Conservation (phyloP, 2,113 vertebrate species). For the Saguinus midas region DNA sequence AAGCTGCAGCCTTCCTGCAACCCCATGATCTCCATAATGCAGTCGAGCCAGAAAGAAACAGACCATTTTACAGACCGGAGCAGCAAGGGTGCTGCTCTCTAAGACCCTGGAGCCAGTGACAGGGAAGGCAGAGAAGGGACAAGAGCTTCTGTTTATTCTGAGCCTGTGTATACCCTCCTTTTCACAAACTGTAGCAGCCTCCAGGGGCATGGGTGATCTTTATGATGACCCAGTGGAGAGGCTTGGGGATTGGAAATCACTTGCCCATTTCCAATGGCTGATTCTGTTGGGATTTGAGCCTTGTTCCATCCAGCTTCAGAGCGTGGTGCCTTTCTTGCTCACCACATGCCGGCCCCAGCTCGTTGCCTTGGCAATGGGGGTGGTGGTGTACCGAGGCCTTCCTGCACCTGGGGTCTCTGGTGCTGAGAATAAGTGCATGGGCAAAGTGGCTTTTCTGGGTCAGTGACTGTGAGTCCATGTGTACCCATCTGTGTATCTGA, state of each 20-base stretch:
- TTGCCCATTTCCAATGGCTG: not conserved
- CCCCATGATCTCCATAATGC: not conserved
- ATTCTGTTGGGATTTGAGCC: not conserved
- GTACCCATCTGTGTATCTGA: no score
- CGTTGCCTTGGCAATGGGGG: not conserved
- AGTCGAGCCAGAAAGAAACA: not conserved
- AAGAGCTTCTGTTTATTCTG: accelerated
- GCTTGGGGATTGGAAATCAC: not conserved
- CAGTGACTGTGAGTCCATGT: not conserved
- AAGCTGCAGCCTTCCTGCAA: accelerated
- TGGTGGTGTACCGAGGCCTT: not conserved
- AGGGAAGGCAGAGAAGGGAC: not conserved
- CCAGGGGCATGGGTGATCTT: not conserved
- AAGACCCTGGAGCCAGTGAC: not conserved
- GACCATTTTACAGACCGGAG: not conserved
- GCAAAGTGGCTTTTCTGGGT: not conserved
- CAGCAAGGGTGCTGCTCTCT: accelerated
- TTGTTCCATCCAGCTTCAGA: not conserved
- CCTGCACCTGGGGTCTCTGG: not conserved
- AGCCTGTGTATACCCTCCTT: not conserved
- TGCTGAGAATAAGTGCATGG: not conserved
- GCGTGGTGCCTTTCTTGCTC: not conserved
- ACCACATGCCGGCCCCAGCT: accelerated
- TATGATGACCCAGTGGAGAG: not conserved
- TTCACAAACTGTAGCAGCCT: not conserved